Evolutionary conservation across 2,113 vertebrate genomes (phyloP).

Genomic region (Gulo gulo): DNA sequence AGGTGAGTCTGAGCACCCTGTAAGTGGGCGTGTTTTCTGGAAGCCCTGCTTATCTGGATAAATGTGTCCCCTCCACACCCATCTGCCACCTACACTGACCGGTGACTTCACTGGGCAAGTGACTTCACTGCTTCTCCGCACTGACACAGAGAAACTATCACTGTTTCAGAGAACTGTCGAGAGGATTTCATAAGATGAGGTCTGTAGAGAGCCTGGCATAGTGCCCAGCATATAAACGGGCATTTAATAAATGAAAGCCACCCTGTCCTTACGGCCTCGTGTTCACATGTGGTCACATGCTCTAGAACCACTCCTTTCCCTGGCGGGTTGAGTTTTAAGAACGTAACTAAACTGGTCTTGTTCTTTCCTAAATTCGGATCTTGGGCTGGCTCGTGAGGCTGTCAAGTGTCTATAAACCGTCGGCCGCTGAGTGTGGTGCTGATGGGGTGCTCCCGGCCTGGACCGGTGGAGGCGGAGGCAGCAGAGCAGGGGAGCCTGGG

Average conservation of each 20-base stretch:
- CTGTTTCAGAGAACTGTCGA: too few species aligned
- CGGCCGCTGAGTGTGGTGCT: background rate
- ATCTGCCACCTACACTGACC: background rate
- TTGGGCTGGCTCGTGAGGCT: background rate
- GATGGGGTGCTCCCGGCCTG: rapidly evolving
- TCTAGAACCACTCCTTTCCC: background rate
- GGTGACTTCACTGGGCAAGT: background rate
- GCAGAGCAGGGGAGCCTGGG: background rate
- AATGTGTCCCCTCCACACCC: background rate
- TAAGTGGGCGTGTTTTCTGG: background rate
- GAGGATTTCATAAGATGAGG: background rate
- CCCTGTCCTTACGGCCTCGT: background rate
- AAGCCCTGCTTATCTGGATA: background rate
- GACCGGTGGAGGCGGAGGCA: rapidly evolving
- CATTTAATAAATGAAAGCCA: background rate
- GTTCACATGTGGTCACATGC: background rate
- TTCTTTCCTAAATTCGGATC: background rate
- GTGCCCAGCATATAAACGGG: background rate
- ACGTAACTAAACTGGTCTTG: background rate
- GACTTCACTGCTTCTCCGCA: background rate
- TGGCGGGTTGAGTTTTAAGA: background rate
- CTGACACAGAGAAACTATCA: background rate
- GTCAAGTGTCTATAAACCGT: background rate
- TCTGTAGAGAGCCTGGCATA: background rate
- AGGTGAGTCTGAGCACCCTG: slow-evolving; percentile 83